phyloP scores from a whole-genome alignment of 2,888 invertebrate genomes.

The Oscheius myriophilus region DNA sequence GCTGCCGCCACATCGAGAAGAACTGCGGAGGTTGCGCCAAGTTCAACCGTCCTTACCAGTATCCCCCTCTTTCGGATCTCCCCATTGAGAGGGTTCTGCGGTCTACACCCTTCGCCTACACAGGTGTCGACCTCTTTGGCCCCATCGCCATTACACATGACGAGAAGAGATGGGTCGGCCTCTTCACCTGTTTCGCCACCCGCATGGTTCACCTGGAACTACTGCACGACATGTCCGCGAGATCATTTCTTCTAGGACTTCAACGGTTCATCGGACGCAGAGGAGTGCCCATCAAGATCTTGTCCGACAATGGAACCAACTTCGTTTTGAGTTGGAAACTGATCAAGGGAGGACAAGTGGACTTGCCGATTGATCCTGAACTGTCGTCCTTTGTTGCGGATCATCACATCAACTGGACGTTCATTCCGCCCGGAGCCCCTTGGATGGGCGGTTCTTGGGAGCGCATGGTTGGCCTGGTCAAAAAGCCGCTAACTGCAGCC shows the following conservation, averaged over 20 bases:
- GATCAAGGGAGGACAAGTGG: neutral
- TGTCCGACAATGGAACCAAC: neutral
- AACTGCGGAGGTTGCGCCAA: no score
- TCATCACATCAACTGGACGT: conserved; percentile 60
- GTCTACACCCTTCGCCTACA: conserved; percentile 38
- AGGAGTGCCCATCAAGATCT: neutral
- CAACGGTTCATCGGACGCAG: neutral
- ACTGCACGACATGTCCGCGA: neutral
- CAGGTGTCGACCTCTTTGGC: conserved; percentile 47
- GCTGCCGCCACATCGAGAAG: neutral
- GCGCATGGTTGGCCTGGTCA: conserved; percentile 70
- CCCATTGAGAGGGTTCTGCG: neutral
- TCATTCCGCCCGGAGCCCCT: conserved; percentile 71
- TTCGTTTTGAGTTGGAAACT: neutral
- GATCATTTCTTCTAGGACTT: neutral
- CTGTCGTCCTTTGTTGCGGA: neutral
- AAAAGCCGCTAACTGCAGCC: conserved; percentile 68
- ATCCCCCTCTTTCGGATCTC: no score
- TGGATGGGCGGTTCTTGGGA: conserved; percentile 74
- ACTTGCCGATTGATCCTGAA: neutral
- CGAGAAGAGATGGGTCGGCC: neutral
- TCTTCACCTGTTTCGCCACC: neutral
- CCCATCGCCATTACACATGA: conserved; percentile 25
- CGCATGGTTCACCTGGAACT: neutral
- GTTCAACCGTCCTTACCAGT: no score